Base-by-base conservation (phyloP, 2,888 invertebrate species). In the Cepaea hortensis region DNA sequence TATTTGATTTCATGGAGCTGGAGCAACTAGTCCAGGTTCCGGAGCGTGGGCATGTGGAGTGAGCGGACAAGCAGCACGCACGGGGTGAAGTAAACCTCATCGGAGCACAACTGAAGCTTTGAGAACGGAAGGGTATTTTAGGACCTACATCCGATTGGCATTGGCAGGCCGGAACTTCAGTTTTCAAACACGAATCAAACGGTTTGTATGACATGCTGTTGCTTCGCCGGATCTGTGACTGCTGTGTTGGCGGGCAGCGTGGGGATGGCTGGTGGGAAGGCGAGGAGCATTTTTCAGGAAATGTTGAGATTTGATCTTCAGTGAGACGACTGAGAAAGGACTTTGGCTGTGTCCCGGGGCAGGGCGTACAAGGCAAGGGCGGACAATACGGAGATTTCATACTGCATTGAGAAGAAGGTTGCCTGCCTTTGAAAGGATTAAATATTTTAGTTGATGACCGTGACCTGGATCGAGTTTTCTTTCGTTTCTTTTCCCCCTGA, bases 381-480 rank as follows among this genome's bases (percentile, higher is more conserved):
- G 50, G 70, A 18, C 70, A 65, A 15, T 18, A 11, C 11, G 18
- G 18, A 23, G 46, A 23, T 13, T 9, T 81, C 20, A 62, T 15
- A 46, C 1, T 62, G 76, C 84, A 76, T n/a, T 3, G 35, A n/a
- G 11, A 35, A 7, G 61, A 46, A 2, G 46, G 18, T 61, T 84
- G 62, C n/a, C 62, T 76, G 13, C 61, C 55, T 20, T 75, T 61
- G 65, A 75, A 84, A 9, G 75, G 75, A 11, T 84, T 76, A 75
- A 76, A 84, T 62, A 84, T 76, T 75, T 65, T 35, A 70, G 48
- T 70, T 9, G 76, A 85, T 23, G 85, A 77, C 50, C 85, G 48
- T 35, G 83, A 79, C 2, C 46, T 35, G 3, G 85, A 85, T 50
- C 85, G 46, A 65, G 79, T 70, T 23, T 18, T 3, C 6, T 55